Percentiles rank a stretch among this genome's conserved stretches.
phyloP scores from a whole-genome alignment of 2,113 vertebrate genomes.

The Cettia cetti region DNA sequence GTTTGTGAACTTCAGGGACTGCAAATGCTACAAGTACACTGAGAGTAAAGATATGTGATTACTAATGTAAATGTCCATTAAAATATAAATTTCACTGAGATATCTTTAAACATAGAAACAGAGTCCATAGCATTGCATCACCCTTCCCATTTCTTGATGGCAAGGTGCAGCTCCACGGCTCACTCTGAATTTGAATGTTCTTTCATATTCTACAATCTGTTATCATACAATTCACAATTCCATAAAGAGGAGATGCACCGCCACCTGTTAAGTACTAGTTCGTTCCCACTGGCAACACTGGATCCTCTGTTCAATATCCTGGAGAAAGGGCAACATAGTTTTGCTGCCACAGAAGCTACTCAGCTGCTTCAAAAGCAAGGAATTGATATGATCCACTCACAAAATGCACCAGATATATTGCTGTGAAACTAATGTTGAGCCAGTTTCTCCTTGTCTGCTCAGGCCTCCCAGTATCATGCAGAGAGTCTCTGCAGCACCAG shows the following conservation, averaged over 20 bases:
- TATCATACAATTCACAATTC: neutral
- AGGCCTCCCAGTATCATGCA: neutral
- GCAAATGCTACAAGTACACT: neutral
- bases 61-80: neutral
- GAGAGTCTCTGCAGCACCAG: neutral
- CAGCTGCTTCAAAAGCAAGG: neutral
- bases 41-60: neutral
- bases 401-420: accelerated
- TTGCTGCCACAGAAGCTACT: neutral
- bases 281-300: neutral
- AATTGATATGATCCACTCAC: neutral
- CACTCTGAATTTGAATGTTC: neutral
- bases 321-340: neutral
- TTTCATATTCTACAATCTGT: neutral
- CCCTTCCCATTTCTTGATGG: neutral
- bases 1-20: neutral
- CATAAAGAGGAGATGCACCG: neutral
- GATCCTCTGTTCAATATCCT: neutral
- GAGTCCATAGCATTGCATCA: neutral
- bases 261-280: neutral
- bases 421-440: neutral
- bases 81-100: neutral
- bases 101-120: neutral
- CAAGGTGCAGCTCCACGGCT: neutral
- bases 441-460: neutral